Percentiles rank a stretch among this genome's conserved stretches.
Evolutionary conservation across 2,113 vertebrate genomes (phyloP).

Genomic region (Platysternon megacephalum): DNA sequence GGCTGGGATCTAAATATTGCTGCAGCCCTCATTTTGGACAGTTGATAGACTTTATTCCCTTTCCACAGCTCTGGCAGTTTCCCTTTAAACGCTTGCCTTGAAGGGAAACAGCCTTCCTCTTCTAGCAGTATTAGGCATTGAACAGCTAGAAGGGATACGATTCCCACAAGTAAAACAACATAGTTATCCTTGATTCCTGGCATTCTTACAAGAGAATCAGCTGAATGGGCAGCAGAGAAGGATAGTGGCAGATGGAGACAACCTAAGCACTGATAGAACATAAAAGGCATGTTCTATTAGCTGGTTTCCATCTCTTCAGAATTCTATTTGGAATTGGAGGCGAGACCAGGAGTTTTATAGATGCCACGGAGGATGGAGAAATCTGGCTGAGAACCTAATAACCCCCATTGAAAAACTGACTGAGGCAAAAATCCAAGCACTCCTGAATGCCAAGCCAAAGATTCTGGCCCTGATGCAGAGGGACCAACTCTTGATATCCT

Average conservation of each 20-base stretch:
- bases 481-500: background rate
- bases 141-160: background rate
- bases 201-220: background rate
- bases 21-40: background rate
- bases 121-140: background rate
- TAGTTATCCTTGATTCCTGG: background rate
- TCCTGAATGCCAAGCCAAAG: background rate
- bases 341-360: background rate
- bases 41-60: background rate
- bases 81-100: background rate
- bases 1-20: background rate
- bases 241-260: background rate
- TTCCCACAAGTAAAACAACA: background rate
- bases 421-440: background rate
- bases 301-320: background rate
- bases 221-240: background rate
- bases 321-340: background rate
- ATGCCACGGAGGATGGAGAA: background rate
- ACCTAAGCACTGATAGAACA: background rate
- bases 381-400: background rate
- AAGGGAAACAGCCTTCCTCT: background rate
- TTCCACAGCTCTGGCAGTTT: background rate
- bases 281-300: background rate
- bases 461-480: background rate
- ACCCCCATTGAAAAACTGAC: background rate